phyloP scores from a whole-genome alignment of 2,113 vertebrate species.

The Apeltes quadracus region DNA sequence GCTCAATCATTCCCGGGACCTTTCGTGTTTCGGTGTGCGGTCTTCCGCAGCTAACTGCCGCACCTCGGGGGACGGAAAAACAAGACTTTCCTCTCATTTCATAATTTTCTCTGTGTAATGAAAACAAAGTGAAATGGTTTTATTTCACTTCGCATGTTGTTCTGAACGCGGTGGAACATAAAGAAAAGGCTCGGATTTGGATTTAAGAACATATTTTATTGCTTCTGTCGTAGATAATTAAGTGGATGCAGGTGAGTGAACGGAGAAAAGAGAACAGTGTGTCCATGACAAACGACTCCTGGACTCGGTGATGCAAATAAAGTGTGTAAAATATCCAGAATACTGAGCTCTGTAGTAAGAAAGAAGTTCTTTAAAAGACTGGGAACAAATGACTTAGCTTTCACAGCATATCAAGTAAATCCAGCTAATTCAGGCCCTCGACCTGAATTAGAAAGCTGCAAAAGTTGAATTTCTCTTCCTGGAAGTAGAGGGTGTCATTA shows the following conservation, averaged over 20 bases:
- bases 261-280: background rate
- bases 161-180: background rate
- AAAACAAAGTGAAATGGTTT: background rate
- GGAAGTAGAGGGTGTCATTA: background rate
- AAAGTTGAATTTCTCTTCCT: background rate
- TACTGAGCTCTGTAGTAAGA: background rate
- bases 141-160: background rate
- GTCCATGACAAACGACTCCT: slow-evolving; percentile 10
- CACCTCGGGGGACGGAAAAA: background rate
- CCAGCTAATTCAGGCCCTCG: background rate
- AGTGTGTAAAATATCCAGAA: background rate
- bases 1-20: slow-evolving; percentile 9
- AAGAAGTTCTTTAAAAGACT: background rate
- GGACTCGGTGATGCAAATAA: background rate
- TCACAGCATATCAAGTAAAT: background rate
- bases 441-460: background rate
- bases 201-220: background rate
- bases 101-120: background rate
- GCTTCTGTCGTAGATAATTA: background rate
- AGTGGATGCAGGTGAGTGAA: background rate
- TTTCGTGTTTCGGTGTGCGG: slow-evolving; percentile 23
- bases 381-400: background rate
- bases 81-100: background rate
- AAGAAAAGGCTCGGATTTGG: background rate
- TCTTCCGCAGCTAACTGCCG: slow-evolving; percentile 19